Percentiles rank a stretch among this genome's conserved stretches.
Conservation (phyloP, 1,140 invertebrate species). For the Protaetia brevitarsis region DNA sequence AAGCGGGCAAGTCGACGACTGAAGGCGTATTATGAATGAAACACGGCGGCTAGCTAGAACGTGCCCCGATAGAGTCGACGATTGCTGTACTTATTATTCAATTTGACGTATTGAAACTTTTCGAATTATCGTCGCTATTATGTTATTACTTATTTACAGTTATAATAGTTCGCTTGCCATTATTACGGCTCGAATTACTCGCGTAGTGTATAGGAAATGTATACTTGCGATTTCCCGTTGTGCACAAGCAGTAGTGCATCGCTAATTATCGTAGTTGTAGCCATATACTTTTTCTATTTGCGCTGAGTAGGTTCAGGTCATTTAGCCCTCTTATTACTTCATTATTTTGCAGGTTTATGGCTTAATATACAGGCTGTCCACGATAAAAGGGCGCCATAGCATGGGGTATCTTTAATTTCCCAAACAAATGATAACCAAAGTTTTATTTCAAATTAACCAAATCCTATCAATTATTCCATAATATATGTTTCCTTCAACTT, state of each 20-base stretch:
- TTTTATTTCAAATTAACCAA: too few species aligned
- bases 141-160: too few species aligned
- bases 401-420: too few species aligned
- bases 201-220: background rate
- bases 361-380: too few species aligned
- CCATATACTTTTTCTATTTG: background rate
- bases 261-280: background rate
- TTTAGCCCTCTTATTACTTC: too few species aligned
- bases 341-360: too few species aligned
- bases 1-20: background rate
- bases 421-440: too few species aligned
- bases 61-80: too few species aligned
- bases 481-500: too few species aligned
- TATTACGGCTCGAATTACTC: constrained; percentile 1
- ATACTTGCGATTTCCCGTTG: constrained; percentile 1
- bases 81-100: background rate
- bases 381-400: too few species aligned
- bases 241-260: background rate
- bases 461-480: too few species aligned
- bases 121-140: constrained; percentile 2
- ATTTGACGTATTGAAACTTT: constrained; percentile 3
- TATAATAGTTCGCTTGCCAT: background rate
- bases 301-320: too few species aligned
- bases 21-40: background rate
- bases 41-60: background rate